Evolutionary conservation across 2,113 vertebrate species (phyloP).

Genomic region (Ascaphus truei): DNA sequence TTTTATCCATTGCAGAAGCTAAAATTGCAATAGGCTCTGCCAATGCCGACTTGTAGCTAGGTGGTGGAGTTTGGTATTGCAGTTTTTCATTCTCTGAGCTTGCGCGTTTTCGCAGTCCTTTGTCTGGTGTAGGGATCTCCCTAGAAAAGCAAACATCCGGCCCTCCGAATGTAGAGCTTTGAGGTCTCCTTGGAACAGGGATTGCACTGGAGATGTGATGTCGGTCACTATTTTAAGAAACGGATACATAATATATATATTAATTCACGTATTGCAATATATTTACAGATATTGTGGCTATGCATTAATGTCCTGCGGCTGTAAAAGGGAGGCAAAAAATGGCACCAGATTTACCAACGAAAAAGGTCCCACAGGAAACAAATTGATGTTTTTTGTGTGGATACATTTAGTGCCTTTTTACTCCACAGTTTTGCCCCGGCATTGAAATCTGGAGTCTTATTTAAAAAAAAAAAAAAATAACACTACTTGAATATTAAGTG

Average conservation of each 20-base stretch:
- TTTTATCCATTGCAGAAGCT: constrained; percentile 38
- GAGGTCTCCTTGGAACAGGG: constrained; percentile 80
- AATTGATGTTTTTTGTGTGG: too few species aligned
- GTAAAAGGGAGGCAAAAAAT: too few species aligned
- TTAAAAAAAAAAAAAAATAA: too few species aligned
- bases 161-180: constrained; percentile 65
- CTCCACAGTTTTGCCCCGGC: too few species aligned
- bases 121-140: constrained; percentile 76
- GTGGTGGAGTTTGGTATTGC: constrained; percentile 71
- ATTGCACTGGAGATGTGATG: constrained; percentile 85
- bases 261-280: too few species aligned
- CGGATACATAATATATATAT: constrained; percentile 17
- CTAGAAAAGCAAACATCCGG: constrained; percentile 64
- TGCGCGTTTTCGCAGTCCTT: constrained; percentile 75
- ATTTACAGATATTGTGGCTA: too few species aligned
- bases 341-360: too few species aligned
- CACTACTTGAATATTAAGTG: too few species aligned
- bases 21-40: constrained; percentile 49
- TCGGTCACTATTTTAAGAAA: constrained; percentile 69
- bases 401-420: too few species aligned
- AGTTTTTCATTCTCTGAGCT: constrained; percentile 78
- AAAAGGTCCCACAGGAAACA: too few species aligned
- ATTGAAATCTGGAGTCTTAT: too few species aligned
- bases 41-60: constrained; percentile 67
- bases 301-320: too few species aligned